These are phyloP conservation scores for Nothoprocta perdicaria DNA, from an alignment of 2,113 vertebrate species.

Conservation along the genomic window DNA sequence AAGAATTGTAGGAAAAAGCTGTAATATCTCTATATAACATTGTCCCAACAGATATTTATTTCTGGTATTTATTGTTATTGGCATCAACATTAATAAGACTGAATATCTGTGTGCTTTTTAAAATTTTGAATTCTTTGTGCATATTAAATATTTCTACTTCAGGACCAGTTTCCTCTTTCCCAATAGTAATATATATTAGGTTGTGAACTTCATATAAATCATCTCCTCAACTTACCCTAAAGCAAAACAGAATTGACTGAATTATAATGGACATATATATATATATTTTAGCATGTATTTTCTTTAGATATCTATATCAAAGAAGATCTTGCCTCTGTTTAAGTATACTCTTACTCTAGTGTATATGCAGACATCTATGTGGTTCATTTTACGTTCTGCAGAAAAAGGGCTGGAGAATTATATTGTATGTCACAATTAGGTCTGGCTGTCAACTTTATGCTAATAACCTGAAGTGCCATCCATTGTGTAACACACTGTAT, in stretches of 20 bases:
- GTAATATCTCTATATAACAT: background rate
- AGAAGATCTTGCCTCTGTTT: background rate
- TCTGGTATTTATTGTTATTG: background rate
- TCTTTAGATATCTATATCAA: background rate
- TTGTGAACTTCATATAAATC: background rate
- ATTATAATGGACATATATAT: background rate
- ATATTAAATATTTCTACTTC: background rate
- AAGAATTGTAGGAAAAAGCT: background rate
- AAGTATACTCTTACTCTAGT: background rate
- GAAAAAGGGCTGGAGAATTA: background rate
- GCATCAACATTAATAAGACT: background rate
- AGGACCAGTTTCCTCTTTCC: background rate
- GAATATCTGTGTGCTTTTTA: background rate
- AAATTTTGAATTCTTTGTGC: background rate
- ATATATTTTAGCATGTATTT: background rate
- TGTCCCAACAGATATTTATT: background rate
- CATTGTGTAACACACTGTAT: background rate
- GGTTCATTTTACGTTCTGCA: background rate
- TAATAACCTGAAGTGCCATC: constrained; percentile 15
- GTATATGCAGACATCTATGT: fast-evolving
- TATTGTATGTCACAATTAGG: background rate
- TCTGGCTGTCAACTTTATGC: background rate
- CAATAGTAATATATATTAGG: background rate
- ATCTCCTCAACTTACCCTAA: background rate
- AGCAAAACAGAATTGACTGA: background rate